Base-by-base conservation (phyloP, 2,113 vertebrate species). In the Lagopus muta region DNA sequence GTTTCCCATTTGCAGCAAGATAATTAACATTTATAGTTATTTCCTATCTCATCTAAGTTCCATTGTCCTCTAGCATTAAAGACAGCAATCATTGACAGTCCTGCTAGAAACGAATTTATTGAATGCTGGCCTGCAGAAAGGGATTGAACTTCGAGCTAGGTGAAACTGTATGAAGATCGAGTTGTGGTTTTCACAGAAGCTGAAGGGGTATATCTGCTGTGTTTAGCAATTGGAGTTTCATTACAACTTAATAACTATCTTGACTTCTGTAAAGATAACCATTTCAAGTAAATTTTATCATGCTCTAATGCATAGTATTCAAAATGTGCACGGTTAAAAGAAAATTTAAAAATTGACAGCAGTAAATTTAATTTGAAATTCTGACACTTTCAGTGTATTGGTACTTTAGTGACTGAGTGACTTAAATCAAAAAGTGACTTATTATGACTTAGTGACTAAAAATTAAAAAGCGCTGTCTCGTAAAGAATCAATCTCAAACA, bases 1-100 rank as follows among this genome's bases (percentile, higher is more conserved):
- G 10, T 80, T 93, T 93, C 70, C 84, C 28, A 77, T 91, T n/a
- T 87, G 25, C 75, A 85, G 13, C 60, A 85, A 77, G 71, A 94
- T 73, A 87, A 48, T 92, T 82, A 88, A 77, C 28, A 81, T 81
- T 91, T 91, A 47, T 67, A 24, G 70, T 92, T 88, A 78, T 75
- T 93, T 95, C 50, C 34, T 94, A 6, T 71, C 28, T 82, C 28
- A 10, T 79, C 28, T 78, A 67, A 88, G 17, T 77, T 91, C 34
- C 64, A 66, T 47, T 88, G 36, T 93, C 60, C 2, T 1, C 27
- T 55, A 83, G 10, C 24, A 61, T 74, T 78, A 89, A 87, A 77
- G 32, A 65, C 10, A 62, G 9, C 22, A 40, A 28, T 61, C 20
- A 67, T 30, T 60, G 28, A 43, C 28, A 85, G 55, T 50, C 32